Percentiles rank a stretch among this genome's conserved stretches.
Conservation (phyloP, 2,888 invertebrate genomes). For the Hydriomena furcata region DNA sequence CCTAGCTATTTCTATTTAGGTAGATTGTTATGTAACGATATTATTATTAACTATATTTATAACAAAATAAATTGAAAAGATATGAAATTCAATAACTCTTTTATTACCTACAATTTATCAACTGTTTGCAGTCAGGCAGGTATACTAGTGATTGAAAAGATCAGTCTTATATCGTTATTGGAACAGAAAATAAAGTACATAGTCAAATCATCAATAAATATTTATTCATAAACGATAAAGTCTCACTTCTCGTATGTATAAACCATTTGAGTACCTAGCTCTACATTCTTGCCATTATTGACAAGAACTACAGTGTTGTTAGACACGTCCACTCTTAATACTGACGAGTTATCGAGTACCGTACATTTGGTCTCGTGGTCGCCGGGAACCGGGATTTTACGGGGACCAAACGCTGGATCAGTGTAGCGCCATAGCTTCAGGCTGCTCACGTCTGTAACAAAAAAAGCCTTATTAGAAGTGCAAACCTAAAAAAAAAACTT, state of each 20-base stretch:
- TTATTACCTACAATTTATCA: too few species aligned
- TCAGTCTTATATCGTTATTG: too few species aligned
- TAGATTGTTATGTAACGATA: constrained; percentile 35
- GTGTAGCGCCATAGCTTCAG: constrained; percentile 90
- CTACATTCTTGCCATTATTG: constrained; percentile 65
- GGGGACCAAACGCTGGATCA: constrained; percentile 89
- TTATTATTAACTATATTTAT: constrained; percentile 40
- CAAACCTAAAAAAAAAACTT: too few species aligned
- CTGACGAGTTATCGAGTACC: constrained; percentile 69
- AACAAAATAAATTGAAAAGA: constrained; percentile 29
- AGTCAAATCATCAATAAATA: constrained; percentile 40
- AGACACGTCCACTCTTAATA: constrained; percentile 77
- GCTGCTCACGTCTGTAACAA: constrained; percentile 80
- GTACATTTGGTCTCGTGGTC: constrained; percentile 86
- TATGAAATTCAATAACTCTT: constrained; percentile 20
- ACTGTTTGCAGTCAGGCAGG: too few species aligned
- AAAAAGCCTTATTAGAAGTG: not conserved
- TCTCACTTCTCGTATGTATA: constrained; percentile 76
- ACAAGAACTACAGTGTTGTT: constrained; percentile 70
- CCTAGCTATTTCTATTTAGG: constrained; percentile 34
- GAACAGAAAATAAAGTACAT: constrained; percentile 8
- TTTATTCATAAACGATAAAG: constrained; percentile 34
- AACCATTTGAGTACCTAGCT: constrained; percentile 80
- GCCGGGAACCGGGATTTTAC: constrained; percentile 88
- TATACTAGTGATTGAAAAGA: too few species aligned